Evolutionary conservation across 2,888 invertebrate species (phyloP).

Genomic region (Pterostichus madidus): DNA sequence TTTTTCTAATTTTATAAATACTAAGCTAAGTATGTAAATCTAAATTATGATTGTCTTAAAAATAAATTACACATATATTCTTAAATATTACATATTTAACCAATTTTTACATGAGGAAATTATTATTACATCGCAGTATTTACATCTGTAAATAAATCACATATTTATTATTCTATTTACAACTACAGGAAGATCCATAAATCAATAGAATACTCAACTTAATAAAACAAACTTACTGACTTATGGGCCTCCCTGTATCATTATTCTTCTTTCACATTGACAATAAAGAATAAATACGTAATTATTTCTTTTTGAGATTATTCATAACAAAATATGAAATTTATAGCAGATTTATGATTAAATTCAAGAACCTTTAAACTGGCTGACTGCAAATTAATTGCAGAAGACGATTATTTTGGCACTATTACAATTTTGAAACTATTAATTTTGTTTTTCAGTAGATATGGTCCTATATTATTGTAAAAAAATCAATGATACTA

Average conservation of each 20-base stretch:
- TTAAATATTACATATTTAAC: constrained; percentile 52
- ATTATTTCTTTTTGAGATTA: constrained; percentile 16
- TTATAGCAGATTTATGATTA: not conserved
- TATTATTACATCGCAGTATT: constrained; percentile 18
- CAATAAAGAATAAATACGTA: constrained; percentile 12
- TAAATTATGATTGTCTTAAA: constrained; percentile 57
- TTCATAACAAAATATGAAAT: not conserved
- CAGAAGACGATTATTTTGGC: constrained; percentile 33
- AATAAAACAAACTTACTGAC: too few relatives aligned
- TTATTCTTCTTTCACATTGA: not conserved
- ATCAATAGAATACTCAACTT: not conserved
- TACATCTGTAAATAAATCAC: constrained; percentile 32
- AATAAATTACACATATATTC: constrained; percentile 42
- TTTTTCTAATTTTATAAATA: constrained; percentile 52
- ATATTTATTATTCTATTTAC: constrained; percentile 26
- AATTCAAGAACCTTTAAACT: constrained; percentile 26
- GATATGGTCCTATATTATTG: constrained; percentile 39
- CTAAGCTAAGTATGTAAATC: constrained; percentile 18
- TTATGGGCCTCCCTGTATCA: not conserved
- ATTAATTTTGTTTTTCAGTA: constrained; percentile 28
- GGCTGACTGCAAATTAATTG: constrained; percentile 15
- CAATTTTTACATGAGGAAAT: constrained; percentile 38
- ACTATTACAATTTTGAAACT: constrained; percentile 38
- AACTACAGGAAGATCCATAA: constrained; percentile 6
- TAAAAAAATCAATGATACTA: not conserved